Percentiles rank a stretch among this genome's conserved stretches.
Conservation (phyloP, 1,140 invertebrate species). For the Berghia stephanieae region DNA sequence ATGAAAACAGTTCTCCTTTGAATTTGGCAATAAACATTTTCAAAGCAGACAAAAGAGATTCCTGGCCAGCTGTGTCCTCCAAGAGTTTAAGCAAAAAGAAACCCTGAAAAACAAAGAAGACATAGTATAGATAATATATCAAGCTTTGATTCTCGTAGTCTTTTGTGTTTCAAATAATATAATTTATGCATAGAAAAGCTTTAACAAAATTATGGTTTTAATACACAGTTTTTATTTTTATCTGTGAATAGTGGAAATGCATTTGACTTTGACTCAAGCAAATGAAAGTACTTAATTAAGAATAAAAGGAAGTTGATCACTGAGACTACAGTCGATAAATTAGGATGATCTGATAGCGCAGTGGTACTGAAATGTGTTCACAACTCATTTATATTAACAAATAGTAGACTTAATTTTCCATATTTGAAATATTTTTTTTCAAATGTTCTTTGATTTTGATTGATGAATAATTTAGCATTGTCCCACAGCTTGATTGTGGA, state of each 20-base stretch:
- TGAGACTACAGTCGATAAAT: neutral
- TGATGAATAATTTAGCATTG: no score
- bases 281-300: neutral
- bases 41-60: slow-evolving; percentile 59
- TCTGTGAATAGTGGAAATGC: no score
- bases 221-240: neutral
- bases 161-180: neutral
- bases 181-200: neutral
- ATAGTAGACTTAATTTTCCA: slow-evolving; percentile 56
- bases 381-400: neutral
- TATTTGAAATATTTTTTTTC: slow-evolving; percentile 49
- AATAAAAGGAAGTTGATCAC: neutral
- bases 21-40: slow-evolving; percentile 53
- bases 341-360: neutral
- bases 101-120: slow-evolving; percentile 52
- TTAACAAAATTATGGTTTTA: neutral
- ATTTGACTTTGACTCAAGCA: neutral
- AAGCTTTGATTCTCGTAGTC: neutral
- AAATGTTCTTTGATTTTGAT: no score
- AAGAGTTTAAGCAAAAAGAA: slow-evolving; percentile 66
- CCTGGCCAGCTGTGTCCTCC: slow-evolving; percentile 51
- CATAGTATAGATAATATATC: neutral
- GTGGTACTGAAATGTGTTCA: neutral
- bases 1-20: slow-evolving; percentile 62
- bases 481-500: no score